Percentiles rank a stretch among this genome's conserved stretches.
phyloP scores from a whole-genome alignment of 2,113 vertebrate genomes.

The Caranx ignobilis region DNA sequence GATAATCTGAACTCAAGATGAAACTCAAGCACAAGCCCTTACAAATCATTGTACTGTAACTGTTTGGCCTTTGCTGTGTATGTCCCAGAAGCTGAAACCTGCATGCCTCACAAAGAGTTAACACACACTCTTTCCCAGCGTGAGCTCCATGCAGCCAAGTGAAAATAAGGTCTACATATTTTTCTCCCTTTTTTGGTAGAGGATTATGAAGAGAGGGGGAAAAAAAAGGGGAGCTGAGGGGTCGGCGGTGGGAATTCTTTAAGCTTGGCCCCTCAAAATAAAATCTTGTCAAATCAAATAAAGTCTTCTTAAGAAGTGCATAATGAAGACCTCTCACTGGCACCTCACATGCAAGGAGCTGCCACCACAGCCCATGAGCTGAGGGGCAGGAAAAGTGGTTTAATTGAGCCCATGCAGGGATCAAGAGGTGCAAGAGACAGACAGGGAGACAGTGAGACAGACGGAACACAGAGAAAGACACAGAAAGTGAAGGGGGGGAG shows the following conservation, averaged over 20 bases:
- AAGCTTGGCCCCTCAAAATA: constrained; percentile 74
- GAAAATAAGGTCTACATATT: constrained; percentile 79
- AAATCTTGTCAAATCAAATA: constrained; percentile 83
- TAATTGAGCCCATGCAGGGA: constrained; percentile 78
- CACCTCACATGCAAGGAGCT: constrained; percentile 54
- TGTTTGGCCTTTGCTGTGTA: not conserved
- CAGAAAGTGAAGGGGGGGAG: not conserved
- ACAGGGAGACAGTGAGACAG: constrained; percentile 18
- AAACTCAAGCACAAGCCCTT: constrained; percentile 54
- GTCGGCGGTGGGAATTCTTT: constrained; percentile 56
- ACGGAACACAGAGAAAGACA: not conserved
- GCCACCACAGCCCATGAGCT: constrained; percentile 38
- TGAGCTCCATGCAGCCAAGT: constrained; percentile 67
- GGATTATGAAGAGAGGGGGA: constrained; percentile 68
- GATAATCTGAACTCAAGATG: constrained; percentile 31
- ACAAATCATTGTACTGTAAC: constrained; percentile 18
- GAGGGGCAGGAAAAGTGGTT: constrained; percentile 65
- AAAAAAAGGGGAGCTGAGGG: not conserved
- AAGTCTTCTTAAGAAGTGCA: constrained; percentile 69
- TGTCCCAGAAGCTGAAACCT: constrained; percentile 17
- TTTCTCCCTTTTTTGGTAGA: constrained; percentile 77
- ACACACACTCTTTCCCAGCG: constrained; percentile 44
- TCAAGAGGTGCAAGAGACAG: constrained; percentile 34
- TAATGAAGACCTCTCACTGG: constrained; percentile 75
- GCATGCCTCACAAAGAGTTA: constrained; percentile 64